These are phyloP conservation scores for Cynocephalus volans DNA, from an alignment of 2,113 vertebrate genomes.

Conservation along the genomic window DNA sequence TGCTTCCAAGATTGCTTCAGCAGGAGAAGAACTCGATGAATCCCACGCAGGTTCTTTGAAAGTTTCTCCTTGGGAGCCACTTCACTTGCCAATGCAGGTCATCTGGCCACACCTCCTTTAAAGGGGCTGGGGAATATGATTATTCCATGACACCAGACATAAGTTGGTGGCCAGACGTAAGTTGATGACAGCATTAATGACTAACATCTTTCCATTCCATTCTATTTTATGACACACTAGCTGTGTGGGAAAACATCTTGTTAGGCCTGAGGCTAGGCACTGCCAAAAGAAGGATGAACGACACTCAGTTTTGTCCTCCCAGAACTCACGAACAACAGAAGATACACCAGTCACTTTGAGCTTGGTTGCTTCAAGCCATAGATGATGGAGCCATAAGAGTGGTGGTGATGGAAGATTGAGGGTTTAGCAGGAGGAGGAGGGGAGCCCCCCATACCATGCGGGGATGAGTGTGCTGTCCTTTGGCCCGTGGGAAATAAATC, in stretches of 20 bases:
- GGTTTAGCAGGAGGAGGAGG: no score
- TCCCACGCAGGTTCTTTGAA: neutral
- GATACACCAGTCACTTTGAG: neutral
- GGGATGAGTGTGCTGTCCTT: neutral
- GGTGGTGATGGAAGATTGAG: no score
- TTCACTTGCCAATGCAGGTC: neutral
- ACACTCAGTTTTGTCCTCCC: neutral
- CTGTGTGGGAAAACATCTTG: neutral
- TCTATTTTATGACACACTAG: neutral
- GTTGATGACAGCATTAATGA: no score
- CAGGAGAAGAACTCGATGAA: neutral
- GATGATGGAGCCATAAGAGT: no score
- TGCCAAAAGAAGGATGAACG: neutral
- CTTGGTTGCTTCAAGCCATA: neutral
- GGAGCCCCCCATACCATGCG: accelerated
- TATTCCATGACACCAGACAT: neutral
- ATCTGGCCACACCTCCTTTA: neutral
- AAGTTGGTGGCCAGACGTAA: neutral
- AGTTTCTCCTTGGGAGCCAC: neutral
- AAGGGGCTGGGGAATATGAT: neutral
- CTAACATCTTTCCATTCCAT: neutral
- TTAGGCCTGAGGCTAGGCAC: no score
- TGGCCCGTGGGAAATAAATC: neutral
- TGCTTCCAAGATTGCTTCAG: neutral
- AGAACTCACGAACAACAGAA: neutral